Conservation (phyloP, 92 coral and sea anemone genomes). For the Porites rus region DNA sequence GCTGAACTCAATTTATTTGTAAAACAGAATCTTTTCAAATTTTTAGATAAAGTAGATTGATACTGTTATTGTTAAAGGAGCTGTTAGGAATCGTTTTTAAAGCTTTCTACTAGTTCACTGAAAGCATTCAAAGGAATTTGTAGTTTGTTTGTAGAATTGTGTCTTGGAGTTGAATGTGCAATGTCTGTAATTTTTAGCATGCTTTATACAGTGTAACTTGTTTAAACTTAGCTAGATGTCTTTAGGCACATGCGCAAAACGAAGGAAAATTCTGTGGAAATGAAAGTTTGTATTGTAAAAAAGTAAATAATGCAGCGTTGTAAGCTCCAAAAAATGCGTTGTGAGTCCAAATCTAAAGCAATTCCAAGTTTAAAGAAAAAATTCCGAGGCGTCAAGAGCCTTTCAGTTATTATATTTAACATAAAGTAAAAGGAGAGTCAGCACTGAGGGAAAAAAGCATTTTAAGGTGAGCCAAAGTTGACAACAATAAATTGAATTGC, state of each 20-base stretch:
- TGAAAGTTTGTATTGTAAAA: no score
- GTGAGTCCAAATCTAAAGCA: no score
- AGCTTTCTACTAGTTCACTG: not conserved
- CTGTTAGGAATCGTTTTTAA: not conserved
- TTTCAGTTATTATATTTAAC: no score
- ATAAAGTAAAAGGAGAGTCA: no score
- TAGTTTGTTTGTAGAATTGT: not conserved
- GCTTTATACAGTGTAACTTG: not conserved
- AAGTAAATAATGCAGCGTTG: no score
- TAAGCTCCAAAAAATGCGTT: no score
- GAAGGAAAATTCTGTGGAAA: not conserved
- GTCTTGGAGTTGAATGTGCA: not conserved
- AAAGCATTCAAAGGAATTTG: not conserved
- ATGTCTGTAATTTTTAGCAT: not conserved
- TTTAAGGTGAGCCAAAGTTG: no score
- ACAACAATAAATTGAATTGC: no score
- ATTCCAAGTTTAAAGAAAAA: no score
- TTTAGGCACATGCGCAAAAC: not conserved
- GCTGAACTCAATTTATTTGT: no score
- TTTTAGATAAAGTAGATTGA: not conserved
- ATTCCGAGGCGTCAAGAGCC: no score
- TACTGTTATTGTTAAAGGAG: not conserved
- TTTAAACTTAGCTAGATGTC: not conserved
- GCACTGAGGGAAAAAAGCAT: no score
- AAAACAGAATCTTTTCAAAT: not conserved